A percentile compares a stretch with the other conserved stretches of the same genome.
These are phyloP conservation scores for Actias luna DNA, from an alignment of 2,888 invertebrate species.

Conservation along the genomic window DNA sequence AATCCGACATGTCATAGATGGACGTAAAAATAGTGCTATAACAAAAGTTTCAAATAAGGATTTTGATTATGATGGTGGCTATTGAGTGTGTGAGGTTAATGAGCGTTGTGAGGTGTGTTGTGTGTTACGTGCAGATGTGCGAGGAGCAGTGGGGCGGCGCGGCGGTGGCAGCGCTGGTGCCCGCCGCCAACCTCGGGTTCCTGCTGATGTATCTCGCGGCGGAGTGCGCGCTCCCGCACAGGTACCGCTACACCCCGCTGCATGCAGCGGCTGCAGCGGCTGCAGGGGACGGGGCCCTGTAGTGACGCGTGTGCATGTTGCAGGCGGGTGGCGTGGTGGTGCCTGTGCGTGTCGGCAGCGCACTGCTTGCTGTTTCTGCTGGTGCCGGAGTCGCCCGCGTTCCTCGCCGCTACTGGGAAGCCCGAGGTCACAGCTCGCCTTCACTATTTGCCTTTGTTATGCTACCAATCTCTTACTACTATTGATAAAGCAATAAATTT, in stretches of 20 bases:
- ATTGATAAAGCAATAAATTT: no score
- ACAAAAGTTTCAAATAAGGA: no score
- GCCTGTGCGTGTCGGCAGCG: conserved; percentile 44
- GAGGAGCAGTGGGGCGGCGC: conserved; percentile 48
- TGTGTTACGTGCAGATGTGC: conserved; percentile 48
- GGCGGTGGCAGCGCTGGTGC: conserved; percentile 52
- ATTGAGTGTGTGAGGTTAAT: no score
- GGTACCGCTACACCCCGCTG: conserved; percentile 30
- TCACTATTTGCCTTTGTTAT: no score
- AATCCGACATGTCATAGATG: no score
- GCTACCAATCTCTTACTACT: no score
- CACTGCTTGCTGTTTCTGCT: conserved; percentile 52
- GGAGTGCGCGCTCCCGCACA: conserved; percentile 42
- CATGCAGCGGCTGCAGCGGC: no score
- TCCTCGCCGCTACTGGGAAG: conserved; percentile 54
- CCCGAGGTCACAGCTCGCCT: conserved; percentile 36
- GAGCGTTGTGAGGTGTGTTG: neutral
- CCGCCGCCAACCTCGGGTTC: conserved; percentile 59
- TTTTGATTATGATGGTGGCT: no score
- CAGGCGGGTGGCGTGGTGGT: conserved; percentile 53
- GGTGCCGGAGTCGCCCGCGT: conserved; percentile 63
- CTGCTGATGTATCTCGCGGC: conserved; percentile 65
- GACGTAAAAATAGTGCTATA: no score
- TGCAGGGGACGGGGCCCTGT: neutral
- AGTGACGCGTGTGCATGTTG: neutral